These are phyloP conservation scores for Musca vetustissima DNA, from an alignment of 1,140 invertebrate species.

Conservation along the genomic window DNA sequence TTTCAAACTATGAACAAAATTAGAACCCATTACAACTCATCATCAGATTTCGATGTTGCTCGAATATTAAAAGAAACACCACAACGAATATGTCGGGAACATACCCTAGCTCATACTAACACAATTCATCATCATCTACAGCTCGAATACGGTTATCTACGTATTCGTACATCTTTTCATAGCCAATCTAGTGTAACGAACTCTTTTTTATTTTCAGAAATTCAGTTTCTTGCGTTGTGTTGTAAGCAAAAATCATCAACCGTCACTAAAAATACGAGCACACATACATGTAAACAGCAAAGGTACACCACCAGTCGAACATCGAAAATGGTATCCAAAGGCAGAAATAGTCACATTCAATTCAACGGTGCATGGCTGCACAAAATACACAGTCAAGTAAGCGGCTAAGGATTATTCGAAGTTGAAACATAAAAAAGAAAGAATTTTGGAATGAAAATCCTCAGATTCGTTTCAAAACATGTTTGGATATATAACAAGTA, in stretches of 20 bases:
- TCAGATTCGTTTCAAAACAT: too few species aligned
- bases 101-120: too few species aligned
- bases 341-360: background rate
- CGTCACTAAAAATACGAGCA: too few species aligned
- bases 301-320: background rate
- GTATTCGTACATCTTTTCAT: slow-evolving; percentile 18
- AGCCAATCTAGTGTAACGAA: slow-evolving; percentile 18
- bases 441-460: slow-evolving; percentile 3
- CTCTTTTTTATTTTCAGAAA: background rate
- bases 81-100: too few species aligned
- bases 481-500: too few species aligned
- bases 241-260: background rate
- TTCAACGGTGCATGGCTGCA: background rate
- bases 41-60: too few species aligned
- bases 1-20: too few species aligned
- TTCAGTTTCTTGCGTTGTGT: background rate
- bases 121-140: too few species aligned
- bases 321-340: background rate
- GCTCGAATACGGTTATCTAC: too few species aligned
- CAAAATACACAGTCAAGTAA: background rate
- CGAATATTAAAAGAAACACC: too few species aligned
- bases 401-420: background rate
- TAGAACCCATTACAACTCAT: too few species aligned
- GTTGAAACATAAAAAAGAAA: background rate
- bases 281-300: too few species aligned